Percentiles rank a stretch among this genome's conserved stretches.
Conservation (phyloP, 2,797 vertebrate genomes). For the Anomalospiza imberbis region DNA sequence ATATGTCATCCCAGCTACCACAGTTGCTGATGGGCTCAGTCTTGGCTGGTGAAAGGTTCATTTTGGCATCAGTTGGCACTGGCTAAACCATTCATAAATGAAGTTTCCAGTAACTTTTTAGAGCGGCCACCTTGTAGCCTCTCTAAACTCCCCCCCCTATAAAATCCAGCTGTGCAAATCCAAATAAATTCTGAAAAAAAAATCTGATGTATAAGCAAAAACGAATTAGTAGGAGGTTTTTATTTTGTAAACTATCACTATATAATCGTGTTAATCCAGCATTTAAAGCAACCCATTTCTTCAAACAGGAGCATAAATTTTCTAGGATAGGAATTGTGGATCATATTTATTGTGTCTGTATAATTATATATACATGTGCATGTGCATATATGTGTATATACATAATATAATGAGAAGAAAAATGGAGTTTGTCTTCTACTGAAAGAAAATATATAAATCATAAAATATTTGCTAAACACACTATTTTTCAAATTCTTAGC, state of each 20-base stretch:
- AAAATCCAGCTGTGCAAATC: neutral
- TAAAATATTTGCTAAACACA: neutral
- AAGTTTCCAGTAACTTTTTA: neutral
- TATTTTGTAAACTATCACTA: neutral
- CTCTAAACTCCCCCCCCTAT: too few species aligned
- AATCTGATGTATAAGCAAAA: neutral
- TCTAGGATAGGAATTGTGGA: neutral
- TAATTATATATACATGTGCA: neutral
- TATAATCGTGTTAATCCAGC: neutral
- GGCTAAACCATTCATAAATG: neutral
- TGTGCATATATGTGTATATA: rapidly evolving
- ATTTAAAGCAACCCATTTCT: neutral
- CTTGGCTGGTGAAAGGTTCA: rapidly evolving
- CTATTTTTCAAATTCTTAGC: neutral
- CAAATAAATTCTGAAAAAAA: neutral
- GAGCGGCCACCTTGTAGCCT: neutral
- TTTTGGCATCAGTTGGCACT: neutral
- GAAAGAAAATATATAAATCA: neutral
- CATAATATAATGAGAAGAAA: neutral
- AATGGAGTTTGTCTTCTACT: neutral
- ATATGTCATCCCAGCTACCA: neutral
- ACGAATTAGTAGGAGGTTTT: neutral
- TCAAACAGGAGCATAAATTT: neutral
- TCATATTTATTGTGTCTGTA: neutral
- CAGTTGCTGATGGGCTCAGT: rapidly evolving